Base-by-base conservation (phyloP, 1,140 invertebrate species). In the Antheraea pernyi region DNA sequence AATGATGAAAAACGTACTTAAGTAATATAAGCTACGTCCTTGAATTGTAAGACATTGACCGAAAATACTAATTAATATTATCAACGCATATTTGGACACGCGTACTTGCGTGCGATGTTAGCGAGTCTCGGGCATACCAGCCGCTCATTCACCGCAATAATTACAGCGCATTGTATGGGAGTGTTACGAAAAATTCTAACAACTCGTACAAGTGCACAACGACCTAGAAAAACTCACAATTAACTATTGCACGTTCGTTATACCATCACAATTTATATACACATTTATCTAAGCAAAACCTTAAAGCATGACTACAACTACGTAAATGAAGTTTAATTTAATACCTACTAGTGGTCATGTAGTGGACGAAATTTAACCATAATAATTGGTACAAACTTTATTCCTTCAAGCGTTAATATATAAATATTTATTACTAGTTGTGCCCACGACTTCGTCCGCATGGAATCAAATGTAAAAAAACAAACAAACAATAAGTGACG, bases 31-130 rank as follows among this genome's bases (percentile, higher is more conserved):
- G 61, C 46, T 42, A 42, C 68, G 64, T 77, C 85, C 83, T 89
- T 86, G 81, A 83, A 83, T 72, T 61, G 73, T 77, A 82, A 78
- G 75, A 76, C 76, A 81, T 77, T 80, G 71, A 78, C 72, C 74
- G 37, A 75, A 80, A 83, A 81, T 85, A 84, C 84, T 89, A 80
- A 84, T 72, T 75, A 77, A n/a, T n/a, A n/a, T n/a, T n/a, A n/a
- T 70, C 72, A 74, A 77, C 13, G 83, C 62, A 81, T 80, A 78
- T 69, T 73, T 71, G 77, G 70, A 79, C 82, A 82, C 75, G 82
- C 85, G 78, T 79, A 75, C 73, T 87, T 81, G 86, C 83, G 84
- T 89, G 89, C 67, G 64, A 65, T 68, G 53, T 62, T 59, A 53
- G 58, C 16, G 60, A 67, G 73, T 62, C 69, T 18, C 61, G 61